These are phyloP conservation scores for Clarias fuscus DNA, from an alignment of 2,797 vertebrate species.

Conservation along the genomic window DNA sequence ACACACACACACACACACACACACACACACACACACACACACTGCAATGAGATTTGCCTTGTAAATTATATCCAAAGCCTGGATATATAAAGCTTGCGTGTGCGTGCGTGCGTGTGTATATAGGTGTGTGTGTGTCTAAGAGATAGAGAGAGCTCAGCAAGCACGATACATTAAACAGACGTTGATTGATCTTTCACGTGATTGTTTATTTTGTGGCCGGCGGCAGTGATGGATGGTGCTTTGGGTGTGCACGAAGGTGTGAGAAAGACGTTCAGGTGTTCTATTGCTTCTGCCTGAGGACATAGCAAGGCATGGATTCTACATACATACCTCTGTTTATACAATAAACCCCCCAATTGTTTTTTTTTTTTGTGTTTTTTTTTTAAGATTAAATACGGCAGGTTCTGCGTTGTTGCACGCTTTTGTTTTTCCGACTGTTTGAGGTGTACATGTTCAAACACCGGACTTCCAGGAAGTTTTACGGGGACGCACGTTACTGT, in stretches of 20 bases:
- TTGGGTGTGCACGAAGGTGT: conserved; percentile 47
- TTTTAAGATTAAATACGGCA: not conserved
- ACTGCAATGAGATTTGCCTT: conserved; percentile 32
- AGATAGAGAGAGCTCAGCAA: not conserved
- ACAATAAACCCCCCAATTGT: not conserved
- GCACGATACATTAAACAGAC: conserved; percentile 69
- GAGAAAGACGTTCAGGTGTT: conserved; percentile 1
- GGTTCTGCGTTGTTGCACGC: too few relatives aligned
- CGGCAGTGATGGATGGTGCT: conserved; percentile 73
- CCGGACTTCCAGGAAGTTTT: not conserved
- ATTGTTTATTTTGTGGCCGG: conserved; percentile 73
- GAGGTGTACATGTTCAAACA: not conserved
- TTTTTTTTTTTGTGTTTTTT: not conserved
- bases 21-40: conserved; percentile 18
- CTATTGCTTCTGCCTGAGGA: conserved; percentile 52
- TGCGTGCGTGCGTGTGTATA: not conserved
- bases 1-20: conserved; percentile 19
- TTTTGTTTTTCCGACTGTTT: not conserved
- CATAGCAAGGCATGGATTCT: not conserved
- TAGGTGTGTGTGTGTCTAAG: not conserved
- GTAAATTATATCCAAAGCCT: conserved; percentile 45
- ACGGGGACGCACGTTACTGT: not conserved
- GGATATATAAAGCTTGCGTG: too few relatives aligned
- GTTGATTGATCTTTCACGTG: conserved; percentile 72
- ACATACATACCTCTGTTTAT: not conserved